Evolutionary conservation across 2,797 vertebrate species (phyloP).

Genomic region (Smutsia temminckii): DNA sequence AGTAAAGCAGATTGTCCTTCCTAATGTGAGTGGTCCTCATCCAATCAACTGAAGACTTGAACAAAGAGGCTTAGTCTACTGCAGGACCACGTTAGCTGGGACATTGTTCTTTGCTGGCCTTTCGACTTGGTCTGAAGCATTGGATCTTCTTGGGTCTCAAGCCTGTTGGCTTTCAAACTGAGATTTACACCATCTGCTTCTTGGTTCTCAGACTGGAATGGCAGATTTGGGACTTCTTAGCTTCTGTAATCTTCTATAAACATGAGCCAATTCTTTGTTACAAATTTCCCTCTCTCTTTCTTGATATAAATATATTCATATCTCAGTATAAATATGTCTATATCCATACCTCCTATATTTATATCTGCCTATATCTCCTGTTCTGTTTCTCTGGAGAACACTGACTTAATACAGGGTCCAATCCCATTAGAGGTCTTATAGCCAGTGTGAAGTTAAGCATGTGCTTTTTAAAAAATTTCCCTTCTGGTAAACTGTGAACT

Average conservation of each 20-base stretch:
- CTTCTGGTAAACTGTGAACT: neutral
- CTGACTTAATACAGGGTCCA: neutral
- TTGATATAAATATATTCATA: too few species aligned
- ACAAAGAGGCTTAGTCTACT: neutral
- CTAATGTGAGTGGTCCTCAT: neutral
- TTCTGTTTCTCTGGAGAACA: neutral
- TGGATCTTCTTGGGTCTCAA: neutral
- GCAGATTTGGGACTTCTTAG: neutral
- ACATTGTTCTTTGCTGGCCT: neutral
- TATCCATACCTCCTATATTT: too few species aligned
- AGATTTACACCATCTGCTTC: neutral
- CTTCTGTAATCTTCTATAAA: neutral
- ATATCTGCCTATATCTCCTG: neutral
- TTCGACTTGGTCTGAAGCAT: neutral
- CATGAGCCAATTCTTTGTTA: neutral
- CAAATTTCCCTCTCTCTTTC: neutral
- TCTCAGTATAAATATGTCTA: too few species aligned
- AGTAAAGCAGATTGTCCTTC: neutral
- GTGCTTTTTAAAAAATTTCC: neutral
- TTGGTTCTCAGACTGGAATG: neutral
- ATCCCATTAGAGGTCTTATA: neutral
- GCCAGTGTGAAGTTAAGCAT: neutral
- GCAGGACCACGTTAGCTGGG: too few species aligned
- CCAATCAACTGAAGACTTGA: neutral
- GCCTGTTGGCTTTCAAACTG: neutral